Base-by-base conservation (phyloP, 53 echinoderm and acorn worm species). In the Zoroaster sp. region DNA sequence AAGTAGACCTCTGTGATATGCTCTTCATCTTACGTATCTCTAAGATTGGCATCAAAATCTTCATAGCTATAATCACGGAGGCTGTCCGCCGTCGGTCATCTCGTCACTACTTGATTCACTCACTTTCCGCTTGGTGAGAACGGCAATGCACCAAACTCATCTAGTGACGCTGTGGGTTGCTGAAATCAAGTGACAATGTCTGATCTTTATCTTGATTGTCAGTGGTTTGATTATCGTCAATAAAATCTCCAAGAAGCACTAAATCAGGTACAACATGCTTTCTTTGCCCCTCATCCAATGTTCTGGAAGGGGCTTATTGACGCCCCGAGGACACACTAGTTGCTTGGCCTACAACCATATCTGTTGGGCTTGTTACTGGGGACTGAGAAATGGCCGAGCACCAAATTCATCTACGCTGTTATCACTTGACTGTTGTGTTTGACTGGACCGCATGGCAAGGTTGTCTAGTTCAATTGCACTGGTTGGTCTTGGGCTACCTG, bases 41-140 rank as follows among this genome's bases (percentile, higher is more conserved):
- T n/a, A n/a, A n/a, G n/a, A n/a, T n/a, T n/a, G n/a, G 88, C 49
- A 40, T 95, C 95, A 73, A 94, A 94, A 49, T 92, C 94, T 75
- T 96, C 94, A 40, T 96, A 96, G 74, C 93, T 89, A 44, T 89
- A 96, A 9, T 86, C 90, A 3, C 92, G 54, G 17, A 89, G 69
- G 83, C 88, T 89, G 42, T 96, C 94, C 4, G 85, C 49, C 0
- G 71, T 35, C 85, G 37, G 66, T 91, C 94, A 12, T 96, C 96
- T 30, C 94, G 92, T 96, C 96, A 17, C 96, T 96, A 75, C 96
- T 96, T 8, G 96, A 96, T 32, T 92, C 92, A 21, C 95, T 96
- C 12, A 92, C 88, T 41, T 91, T 79, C 18, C 88, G 93, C 9
- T 71, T 41, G 91, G 91, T 14, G 91, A 75, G 47, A 96, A 96